Evolutionary conservation across 1,140 invertebrate species (phyloP).

Genomic region (Sesamia nonagrioides): DNA sequence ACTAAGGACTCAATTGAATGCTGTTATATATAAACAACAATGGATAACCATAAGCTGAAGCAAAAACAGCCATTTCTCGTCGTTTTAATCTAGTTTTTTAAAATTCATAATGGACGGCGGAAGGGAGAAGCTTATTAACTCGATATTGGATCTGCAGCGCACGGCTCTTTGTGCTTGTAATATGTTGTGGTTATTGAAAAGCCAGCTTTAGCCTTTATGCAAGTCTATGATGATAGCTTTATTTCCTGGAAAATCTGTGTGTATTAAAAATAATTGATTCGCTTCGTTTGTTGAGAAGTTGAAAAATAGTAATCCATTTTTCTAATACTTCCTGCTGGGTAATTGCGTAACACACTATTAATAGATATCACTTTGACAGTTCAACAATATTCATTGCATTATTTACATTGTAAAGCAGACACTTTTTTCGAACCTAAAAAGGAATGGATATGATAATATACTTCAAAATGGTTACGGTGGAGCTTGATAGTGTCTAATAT

Average conservation of each 20-base stretch:
- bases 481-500: no score
- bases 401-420: no score
- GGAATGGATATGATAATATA: no score
- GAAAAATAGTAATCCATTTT: no score
- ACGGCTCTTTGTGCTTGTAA: constrained; percentile 31
- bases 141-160: constrained; percentile 29
- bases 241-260: not conserved
- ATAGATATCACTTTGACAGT: no score
- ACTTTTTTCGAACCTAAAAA: no score
- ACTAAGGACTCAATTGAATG: no score
- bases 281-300: no score
- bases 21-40: not conserved
- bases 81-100: constrained; percentile 12
- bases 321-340: no score
- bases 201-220: not conserved
- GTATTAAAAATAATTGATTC: not conserved
- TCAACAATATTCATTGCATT: no score
- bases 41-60: not conserved
- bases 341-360: no score
- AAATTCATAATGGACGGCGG: constrained; percentile 14
- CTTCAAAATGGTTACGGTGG: no score
- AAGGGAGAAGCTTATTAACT: constrained; percentile 28
- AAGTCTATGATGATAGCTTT: not conserved
- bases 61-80: not conserved
- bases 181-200: constrained; percentile 30